These are phyloP conservation scores for Apodemus speciosus DNA, from an alignment of 2,113 vertebrate genomes.

Conservation along the genomic window DNA sequence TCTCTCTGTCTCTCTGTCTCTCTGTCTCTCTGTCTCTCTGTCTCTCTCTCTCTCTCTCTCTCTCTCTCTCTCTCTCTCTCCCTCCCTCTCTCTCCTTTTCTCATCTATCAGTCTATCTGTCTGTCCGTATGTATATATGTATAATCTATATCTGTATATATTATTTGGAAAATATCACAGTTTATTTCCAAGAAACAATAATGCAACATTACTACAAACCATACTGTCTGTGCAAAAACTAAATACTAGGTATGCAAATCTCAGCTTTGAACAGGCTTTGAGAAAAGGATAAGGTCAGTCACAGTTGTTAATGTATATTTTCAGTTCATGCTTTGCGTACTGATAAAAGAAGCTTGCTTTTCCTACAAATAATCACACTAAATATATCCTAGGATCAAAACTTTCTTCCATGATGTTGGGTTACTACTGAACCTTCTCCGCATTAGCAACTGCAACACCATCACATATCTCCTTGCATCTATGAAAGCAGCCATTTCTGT, in stretches of 20 bases:
- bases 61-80: too few species aligned
- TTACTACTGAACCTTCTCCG: not conserved
- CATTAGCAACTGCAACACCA: not conserved
- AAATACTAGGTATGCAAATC: not conserved
- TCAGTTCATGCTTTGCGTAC: not conserved
- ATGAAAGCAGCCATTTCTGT: not conserved
- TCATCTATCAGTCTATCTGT: too few species aligned
- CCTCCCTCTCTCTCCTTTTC: too few species aligned
- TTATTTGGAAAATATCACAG: not conserved
- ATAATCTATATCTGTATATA: too few species aligned
- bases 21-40: not conserved
- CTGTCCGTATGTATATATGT: too few species aligned
- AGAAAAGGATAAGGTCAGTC: not conserved
- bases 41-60: not conserved
- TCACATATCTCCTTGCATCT: not conserved
- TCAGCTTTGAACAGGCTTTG: not conserved
- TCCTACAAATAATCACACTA: not conserved
- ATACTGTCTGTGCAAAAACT: not conserved
- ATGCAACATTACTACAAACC: not conserved
- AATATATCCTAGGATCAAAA: not conserved
- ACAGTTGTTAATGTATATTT: not conserved
- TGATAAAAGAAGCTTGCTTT: not conserved
- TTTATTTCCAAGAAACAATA: not conserved
- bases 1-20: too few species aligned
- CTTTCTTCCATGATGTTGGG: too few species aligned